Percentiles rank a stretch among this genome's conserved stretches.
These are phyloP conservation scores for Cichlasoma orientale DNA, from an alignment of 2,797 vertebrate species.

Conservation along the genomic window DNA sequence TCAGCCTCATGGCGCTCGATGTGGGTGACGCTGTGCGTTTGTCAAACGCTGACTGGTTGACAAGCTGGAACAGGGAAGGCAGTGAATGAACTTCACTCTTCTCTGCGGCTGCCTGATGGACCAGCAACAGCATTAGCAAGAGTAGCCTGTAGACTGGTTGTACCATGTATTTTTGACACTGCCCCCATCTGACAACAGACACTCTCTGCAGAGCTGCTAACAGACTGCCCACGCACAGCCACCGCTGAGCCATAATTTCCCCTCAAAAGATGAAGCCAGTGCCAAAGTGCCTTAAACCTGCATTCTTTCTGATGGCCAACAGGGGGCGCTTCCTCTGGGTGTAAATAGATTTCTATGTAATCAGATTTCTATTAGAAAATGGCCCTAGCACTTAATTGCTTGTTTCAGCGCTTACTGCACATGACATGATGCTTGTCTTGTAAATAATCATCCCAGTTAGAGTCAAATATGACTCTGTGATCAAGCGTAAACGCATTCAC, in stretches of 20 bases:
- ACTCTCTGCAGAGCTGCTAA: not conserved
- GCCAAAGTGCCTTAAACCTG: not conserved
- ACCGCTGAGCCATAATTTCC: not conserved
- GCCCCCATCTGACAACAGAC: not conserved
- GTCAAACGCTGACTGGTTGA: not conserved
- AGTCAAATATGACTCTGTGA: not conserved
- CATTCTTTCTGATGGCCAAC: not conserved
- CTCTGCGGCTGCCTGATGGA: not conserved
- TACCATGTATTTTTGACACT: not conserved
- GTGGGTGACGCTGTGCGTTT: not conserved
- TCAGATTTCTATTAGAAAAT: not conserved
- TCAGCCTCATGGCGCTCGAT: rapidly evolving
- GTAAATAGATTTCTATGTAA: not conserved
- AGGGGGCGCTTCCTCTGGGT: not conserved
- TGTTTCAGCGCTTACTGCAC: not conserved
- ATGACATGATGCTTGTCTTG: not conserved
- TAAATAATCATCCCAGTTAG: not conserved
- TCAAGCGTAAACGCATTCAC: not conserved
- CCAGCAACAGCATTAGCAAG: not conserved
- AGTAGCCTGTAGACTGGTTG: not conserved
- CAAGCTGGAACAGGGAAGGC: not conserved
- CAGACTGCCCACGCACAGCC: not conserved
- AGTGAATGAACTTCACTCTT: not conserved
- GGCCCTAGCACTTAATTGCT: not conserved
- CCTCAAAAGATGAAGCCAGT: not conserved